Conservation (phyloP, 2,113 vertebrate genomes). For the Silurus asotus region DNA sequence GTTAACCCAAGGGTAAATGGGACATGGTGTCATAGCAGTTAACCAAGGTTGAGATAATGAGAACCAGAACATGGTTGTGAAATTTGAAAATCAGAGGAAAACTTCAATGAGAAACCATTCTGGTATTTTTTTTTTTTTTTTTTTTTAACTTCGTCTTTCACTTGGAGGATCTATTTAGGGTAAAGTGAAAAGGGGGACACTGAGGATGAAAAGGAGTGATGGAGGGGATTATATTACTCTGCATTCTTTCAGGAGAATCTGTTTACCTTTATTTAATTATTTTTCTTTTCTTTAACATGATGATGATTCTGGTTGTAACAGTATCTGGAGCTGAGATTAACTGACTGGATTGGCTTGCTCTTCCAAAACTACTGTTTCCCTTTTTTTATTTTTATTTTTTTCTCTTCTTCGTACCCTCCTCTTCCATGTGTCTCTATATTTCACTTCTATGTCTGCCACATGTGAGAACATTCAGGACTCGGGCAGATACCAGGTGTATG, state of each 20-base stretch:
- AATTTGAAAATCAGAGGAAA: neutral
- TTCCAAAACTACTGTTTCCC: neutral
- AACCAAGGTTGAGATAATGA: slow-evolving; percentile 7
- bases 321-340: slow-evolving; percentile 56
- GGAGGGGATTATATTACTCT: slow-evolving; percentile 42
- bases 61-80: neutral
- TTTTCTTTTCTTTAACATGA: slow-evolving; percentile 54
- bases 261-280: slow-evolving; percentile 50
- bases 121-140: too few relatives aligned
- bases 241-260: slow-evolving; percentile 56
- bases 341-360: slow-evolving; percentile 69
- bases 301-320: slow-evolving; percentile 61
- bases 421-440: slow-evolving; percentile 16
- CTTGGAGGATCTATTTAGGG: neutral
- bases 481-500: slow-evolving; percentile 29
- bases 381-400: neutral
- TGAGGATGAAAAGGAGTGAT: slow-evolving; percentile 59
- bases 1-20: slow-evolving; percentile 19
- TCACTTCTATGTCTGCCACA: neutral
- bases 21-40: slow-evolving; percentile 27
- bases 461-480: slow-evolving; percentile 9
- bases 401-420: neutral
- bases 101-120: neutral
- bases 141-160: neutral
- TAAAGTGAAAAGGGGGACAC: slow-evolving; percentile 38